phyloP scores from a whole-genome alignment of 2,113 vertebrate species.

The Anhinga anhinga region DNA sequence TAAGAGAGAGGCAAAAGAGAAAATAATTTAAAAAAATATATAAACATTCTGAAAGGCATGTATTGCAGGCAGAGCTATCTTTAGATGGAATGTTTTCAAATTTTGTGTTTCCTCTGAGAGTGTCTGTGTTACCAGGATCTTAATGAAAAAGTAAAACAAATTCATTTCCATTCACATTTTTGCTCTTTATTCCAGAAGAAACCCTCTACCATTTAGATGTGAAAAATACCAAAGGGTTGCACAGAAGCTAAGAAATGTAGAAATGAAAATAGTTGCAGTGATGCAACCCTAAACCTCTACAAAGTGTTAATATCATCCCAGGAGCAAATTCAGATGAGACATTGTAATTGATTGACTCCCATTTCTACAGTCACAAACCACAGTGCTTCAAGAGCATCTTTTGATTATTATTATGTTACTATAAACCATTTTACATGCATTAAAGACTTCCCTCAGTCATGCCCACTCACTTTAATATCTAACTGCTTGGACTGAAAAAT shows the following conservation, averaged over 20 bases:
- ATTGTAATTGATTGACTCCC: not conserved
- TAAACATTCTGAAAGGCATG: not conserved
- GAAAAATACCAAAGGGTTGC: not conserved
- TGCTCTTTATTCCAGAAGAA: not conserved
- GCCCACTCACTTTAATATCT: not conserved
- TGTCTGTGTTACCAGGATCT: not conserved
- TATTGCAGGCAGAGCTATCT: not conserved
- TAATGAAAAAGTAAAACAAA: not conserved
- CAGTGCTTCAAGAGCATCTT: not conserved
- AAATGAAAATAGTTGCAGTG: not conserved
- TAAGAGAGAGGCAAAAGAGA: not conserved
- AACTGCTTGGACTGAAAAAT: not conserved
- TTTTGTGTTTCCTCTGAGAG: not conserved
- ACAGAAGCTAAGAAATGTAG: not conserved
- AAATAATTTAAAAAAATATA: not conserved
- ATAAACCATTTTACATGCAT: not conserved
- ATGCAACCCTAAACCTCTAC: not conserved
- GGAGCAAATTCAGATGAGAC: not conserved
- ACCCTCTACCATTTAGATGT: not conserved
- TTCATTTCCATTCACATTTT: not conserved
- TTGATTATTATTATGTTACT: not conserved
- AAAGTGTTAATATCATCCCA: not conserved
- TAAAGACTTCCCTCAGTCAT: not conserved
- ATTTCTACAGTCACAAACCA: not conserved
- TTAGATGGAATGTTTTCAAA: not conserved